Base-by-base conservation (phyloP, 2,797 vertebrate species). In the Pagetopsis macropterus region DNA sequence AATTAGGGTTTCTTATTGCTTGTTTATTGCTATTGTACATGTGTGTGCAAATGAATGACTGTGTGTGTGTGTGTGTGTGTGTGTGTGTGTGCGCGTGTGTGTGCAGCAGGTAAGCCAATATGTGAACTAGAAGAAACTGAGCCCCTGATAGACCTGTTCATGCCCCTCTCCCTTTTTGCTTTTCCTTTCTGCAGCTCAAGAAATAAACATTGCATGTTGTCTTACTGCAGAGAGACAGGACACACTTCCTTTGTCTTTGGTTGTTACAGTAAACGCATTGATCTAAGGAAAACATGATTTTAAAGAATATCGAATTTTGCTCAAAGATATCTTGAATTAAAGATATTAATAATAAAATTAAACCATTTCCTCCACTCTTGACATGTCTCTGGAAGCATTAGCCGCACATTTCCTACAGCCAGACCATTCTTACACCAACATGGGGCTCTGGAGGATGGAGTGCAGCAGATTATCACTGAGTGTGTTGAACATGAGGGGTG, bases 361-460 rank as follows among this genome's bases (percentile, higher is more conserved):
- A 78, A 65, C 40, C 61, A 66, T 79, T 84, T 68, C n/a, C 49
- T 62, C 58, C 66, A 23, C 23, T 3, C 23, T 70, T 64, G 61
- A 70, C 45, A 49, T 77, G 48, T 78, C 81, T 84, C 71, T 61
- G 77, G 70, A 80, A 86, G 78, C 73, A 79, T 85, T 77, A 84
- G 72, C 65, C 66, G 75, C 66, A 76, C 71, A 79, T 73, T 82
- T 81, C 51, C 49, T 70, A 76, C 74, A 83, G 66, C 31, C 80
- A 87, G 84, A 90, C 84, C 81, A 64, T 67, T 55, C 70, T 74
- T 66, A 72, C 81, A 83, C 70, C 72, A 83, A 88, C 83, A 82
- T 58, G 8, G 56, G 62, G 74, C 86, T 71, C 80, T 76, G 76
- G 84, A 90, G 87, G 82, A 75, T 56, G 78, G 81, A 84, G 81